phyloP scores from a whole-genome alignment of 2,797 vertebrate species.

The Cheirogaleus major region DNA sequence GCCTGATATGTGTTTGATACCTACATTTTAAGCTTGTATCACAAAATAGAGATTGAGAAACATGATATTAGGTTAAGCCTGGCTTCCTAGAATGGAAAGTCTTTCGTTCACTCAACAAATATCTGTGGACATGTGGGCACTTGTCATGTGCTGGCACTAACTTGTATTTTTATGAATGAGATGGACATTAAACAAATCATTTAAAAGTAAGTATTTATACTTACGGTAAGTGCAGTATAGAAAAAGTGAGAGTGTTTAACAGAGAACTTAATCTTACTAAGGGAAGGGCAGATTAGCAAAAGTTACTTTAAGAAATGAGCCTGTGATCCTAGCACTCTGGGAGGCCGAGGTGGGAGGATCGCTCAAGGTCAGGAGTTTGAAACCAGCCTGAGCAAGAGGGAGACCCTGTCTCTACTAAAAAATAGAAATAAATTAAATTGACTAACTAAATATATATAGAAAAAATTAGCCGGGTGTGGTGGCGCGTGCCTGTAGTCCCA shows the following conservation, averaged over 20 bases:
- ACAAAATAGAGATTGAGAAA: neutral
- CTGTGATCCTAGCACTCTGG: no score
- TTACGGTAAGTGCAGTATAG: neutral
- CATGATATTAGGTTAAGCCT: neutral
- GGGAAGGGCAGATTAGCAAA: neutral
- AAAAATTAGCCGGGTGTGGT: no score
- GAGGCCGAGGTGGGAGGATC: no score
- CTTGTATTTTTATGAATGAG: slow-evolving; percentile 21
- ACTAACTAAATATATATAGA: no score
- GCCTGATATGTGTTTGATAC: neutral
- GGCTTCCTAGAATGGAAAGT: slow-evolving; percentile 19
- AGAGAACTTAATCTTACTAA: neutral
- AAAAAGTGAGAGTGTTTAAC: neutral
- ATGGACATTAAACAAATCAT: neutral
- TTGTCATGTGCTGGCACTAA: neutral
- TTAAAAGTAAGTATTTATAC: neutral
- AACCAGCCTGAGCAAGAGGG: no score
- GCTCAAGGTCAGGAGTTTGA: no score
- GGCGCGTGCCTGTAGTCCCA: no score
- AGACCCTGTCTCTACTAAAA: no score
- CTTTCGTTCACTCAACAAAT: neutral
- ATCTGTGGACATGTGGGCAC: neutral
- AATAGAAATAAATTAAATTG: no score
- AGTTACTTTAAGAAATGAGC: neutral
- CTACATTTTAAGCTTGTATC: neutral